phyloP scores from a whole-genome alignment of 2,797 vertebrate species.

The Glyptemys insculpta region DNA sequence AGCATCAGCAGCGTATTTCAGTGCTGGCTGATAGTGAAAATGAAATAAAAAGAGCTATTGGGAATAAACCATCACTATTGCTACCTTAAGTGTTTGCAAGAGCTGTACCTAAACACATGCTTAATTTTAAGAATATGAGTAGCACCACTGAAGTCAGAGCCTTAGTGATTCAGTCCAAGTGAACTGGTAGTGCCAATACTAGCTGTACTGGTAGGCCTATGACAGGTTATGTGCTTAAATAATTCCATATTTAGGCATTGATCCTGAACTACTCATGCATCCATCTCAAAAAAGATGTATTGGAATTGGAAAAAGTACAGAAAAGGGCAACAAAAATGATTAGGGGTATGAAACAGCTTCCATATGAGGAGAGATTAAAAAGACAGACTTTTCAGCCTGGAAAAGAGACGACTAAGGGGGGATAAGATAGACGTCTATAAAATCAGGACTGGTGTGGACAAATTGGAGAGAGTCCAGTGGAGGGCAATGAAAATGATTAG shows the following conservation, averaged over 20 bases:
- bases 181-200: background rate
- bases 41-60: background rate
- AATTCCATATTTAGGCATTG: background rate
- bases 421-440: no score
- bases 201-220: background rate
- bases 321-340: no score
- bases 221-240: background rate
- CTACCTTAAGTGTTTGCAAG: background rate
- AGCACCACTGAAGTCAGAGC: background rate
- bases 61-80: background rate
- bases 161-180: background rate
- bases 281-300: no score
- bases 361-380: no score
- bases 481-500: no score
- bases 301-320: no score
- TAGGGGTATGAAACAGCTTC: no score
- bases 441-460: no score
- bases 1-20: background rate
- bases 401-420: no score
- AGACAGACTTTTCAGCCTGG: no score
- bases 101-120: background rate
- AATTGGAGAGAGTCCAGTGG: no score
- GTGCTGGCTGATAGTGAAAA: background rate
- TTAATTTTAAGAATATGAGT: background rate
- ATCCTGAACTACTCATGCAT: fast-evolving